Evolutionary conservation across 2,797 vertebrate species (phyloP).

Genomic region (Perodicticus potto): DNA sequence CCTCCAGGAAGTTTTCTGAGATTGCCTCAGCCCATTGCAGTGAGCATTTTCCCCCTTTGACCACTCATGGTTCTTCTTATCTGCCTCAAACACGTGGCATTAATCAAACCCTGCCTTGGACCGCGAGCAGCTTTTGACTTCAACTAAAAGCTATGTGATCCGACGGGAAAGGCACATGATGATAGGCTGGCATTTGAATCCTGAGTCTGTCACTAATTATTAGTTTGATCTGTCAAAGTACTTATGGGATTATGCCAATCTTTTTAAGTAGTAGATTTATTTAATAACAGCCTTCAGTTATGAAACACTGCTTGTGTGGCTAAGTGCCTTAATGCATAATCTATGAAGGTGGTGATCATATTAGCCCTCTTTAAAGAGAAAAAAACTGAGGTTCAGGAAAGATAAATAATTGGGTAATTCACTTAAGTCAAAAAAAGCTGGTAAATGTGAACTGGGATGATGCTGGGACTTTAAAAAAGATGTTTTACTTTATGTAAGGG

Average conservation of each 20-base stretch:
- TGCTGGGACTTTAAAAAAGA: not conserved
- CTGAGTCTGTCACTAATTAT: not conserved
- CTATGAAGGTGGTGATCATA: not conserved
- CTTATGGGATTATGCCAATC: not conserved
- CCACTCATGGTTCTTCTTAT: not conserved
- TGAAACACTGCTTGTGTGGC: not conserved
- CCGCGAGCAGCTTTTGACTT: not conserved
- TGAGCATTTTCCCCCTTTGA: not conserved
- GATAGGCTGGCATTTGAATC: not conserved
- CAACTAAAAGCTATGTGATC: not conserved
- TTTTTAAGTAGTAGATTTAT: not conserved
- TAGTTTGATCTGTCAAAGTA: constrained; percentile 10
- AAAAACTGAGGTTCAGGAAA: not conserved
- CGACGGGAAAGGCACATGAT: not conserved
- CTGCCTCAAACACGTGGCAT: not conserved
- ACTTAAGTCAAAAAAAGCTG: not conserved
- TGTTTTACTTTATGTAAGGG: not conserved
- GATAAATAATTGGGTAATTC: not conserved
- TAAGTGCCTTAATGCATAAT: not conserved
- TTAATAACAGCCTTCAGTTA: not conserved
- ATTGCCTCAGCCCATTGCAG: not conserved
- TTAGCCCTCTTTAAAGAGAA: not conserved
- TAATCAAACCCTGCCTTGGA: not conserved
- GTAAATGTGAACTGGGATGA: not conserved
- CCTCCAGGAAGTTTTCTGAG: constrained; percentile 25